phyloP scores from a whole-genome alignment of 2,797 vertebrate genomes.

The Crypturellus tataupa region DNA sequence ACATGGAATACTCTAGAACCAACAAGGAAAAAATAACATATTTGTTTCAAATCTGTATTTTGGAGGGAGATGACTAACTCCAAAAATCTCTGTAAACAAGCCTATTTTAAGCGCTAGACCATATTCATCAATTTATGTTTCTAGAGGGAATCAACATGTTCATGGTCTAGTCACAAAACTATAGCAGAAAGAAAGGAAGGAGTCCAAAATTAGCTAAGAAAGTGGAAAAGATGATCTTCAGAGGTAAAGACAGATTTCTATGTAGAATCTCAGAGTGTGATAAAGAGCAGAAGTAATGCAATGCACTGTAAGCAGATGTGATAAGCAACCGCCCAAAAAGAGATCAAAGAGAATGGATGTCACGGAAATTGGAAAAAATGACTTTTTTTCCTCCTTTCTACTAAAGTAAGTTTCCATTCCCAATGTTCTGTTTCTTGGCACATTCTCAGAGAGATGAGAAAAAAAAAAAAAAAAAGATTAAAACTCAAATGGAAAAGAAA shows the following conservation, averaged over 20 bases:
- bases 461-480: neutral
- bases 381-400: neutral
- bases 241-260: neutral
- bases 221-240: neutral
- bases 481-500: neutral
- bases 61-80: slow-evolving; percentile 34
- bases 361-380: neutral
- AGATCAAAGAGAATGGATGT: neutral
- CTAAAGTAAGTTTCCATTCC: neutral
- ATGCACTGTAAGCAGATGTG: fast-evolving
- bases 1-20: slow-evolving; percentile 70
- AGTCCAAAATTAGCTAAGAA: neutral
- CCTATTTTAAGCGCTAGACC: neutral
- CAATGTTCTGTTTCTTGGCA: neutral
- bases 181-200: neutral
- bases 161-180: neutral
- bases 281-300: neutral
- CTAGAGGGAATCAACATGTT: neutral
- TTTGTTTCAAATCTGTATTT: slow-evolving; percentile 58
- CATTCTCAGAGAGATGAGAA: neutral
- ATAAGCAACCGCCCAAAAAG: neutral
- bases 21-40: slow-evolving; percentile 66
- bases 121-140: slow-evolving; percentile 17
- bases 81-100: slow-evolving; percentile 50
- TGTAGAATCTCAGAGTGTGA: neutral